Conservation (phyloP, 2,888 invertebrate genomes). For the Ctena decussata region DNA sequence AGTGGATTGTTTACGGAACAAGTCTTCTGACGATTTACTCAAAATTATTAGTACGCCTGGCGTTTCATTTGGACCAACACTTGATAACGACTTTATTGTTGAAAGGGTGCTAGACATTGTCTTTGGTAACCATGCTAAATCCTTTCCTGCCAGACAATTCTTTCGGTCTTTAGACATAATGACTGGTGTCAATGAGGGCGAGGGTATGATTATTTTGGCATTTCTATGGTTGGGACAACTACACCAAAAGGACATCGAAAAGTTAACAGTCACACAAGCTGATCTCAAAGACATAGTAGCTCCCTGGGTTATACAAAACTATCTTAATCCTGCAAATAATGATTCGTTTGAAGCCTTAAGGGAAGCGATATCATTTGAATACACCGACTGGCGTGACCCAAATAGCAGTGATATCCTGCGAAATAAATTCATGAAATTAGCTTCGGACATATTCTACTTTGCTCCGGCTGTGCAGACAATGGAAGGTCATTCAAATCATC, state of each 20-base stretch:
- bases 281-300: slow-evolving; percentile 12
- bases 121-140: slow-evolving; percentile 13
- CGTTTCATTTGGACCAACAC: not conserved
- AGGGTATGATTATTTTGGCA: slow-evolving; percentile 39
- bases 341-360: not conserved
- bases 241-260: slow-evolving; percentile 3
- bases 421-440: slow-evolving; percentile 95
- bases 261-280: slow-evolving; percentile 22
- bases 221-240: slow-evolving; percentile 18
- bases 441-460: slow-evolving; percentile 98
- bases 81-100: slow-evolving; percentile 47
- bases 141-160: slow-evolving; percentile 35
- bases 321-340: slow-evolving; percentile 5
- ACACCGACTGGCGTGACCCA: slow-evolving; percentile 37
- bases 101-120: slow-evolving; percentile 35
- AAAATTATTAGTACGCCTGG: not conserved
- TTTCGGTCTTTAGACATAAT: slow-evolving; percentile 48
- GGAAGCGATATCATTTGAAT: slow-evolving; percentile 26
- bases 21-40: slow-evolving; percentile 13
- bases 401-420: slow-evolving; percentile 91
- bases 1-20: slow-evolving; percentile 18
- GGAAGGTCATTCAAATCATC: slow-evolving; percentile 88
- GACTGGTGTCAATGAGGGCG: slow-evolving; percentile 38
- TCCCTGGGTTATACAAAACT: not conserved
- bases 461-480: slow-evolving; percentile 97